These are phyloP conservation scores for Psilopsiagon aymara DNA, from an alignment of 2,113 vertebrate species.

Conservation along the genomic window DNA sequence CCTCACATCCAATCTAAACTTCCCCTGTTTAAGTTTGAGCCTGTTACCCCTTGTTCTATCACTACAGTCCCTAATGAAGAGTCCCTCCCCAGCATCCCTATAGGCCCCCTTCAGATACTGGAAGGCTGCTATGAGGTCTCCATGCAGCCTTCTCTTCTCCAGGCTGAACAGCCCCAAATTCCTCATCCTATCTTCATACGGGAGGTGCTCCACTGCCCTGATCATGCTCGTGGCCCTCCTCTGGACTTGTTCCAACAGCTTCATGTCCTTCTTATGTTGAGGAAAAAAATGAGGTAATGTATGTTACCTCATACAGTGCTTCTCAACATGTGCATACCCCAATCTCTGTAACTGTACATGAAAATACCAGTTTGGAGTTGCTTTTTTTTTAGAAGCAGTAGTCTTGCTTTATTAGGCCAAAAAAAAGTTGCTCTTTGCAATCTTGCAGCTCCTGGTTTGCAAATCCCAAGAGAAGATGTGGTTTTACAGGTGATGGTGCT, in stretches of 20 bases:
- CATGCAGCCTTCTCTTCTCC: too few relatives aligned
- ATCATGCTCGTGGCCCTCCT: neutral
- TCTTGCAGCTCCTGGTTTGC: neutral
- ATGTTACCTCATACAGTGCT: neutral
- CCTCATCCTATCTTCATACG: too few relatives aligned
- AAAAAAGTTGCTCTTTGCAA: neutral
- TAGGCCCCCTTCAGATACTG: too few relatives aligned
- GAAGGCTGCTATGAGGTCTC: too few relatives aligned
- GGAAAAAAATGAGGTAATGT: neutral
- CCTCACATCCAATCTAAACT: too few relatives aligned
- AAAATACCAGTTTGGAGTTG: neutral
- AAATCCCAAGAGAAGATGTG: neutral
- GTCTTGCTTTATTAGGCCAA: neutral
- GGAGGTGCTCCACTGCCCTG: too few relatives aligned
- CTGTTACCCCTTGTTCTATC: too few relatives aligned
- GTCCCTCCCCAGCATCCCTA: too few relatives aligned
- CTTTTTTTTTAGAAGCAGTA: neutral
- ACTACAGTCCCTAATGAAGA: too few relatives aligned
- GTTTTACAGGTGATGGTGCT: neutral
- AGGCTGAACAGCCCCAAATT: too few relatives aligned
- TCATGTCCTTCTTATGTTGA: neutral
- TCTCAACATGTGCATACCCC: neutral
- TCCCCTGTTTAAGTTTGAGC: too few relatives aligned
- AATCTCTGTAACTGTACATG: neutral
- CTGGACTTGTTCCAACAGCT: neutral